A percentile compares a stretch with the other conserved stretches of the same genome.
These are phyloP conservation scores for Premnoplex brunnescens DNA, from an alignment of 2,797 vertebrate genomes.

Conservation along the genomic window DNA sequence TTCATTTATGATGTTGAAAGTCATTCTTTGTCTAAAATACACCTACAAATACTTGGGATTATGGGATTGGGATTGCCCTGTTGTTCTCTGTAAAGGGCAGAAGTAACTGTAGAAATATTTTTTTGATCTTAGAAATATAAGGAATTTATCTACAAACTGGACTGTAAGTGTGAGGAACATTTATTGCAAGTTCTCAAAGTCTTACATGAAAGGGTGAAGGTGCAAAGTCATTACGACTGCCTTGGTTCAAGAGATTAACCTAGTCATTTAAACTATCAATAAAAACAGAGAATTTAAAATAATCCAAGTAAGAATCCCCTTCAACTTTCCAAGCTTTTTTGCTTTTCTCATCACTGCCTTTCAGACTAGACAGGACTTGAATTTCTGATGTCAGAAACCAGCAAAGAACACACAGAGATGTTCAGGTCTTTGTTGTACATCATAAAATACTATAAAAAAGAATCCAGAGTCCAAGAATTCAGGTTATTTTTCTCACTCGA, in stretches of 20 bases:
- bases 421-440: not conserved
- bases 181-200: not conserved
- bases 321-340: slow-evolving; percentile 30
- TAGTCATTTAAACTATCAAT: slow-evolving; percentile 24
- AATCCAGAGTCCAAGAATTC: not conserved
- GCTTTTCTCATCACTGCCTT: not conserved
- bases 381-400: slow-evolving; percentile 18
- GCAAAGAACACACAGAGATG: slow-evolving; percentile 12
- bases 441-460: not conserved
- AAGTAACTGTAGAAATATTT: not conserved
- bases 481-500: not conserved
- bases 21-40: not conserved
- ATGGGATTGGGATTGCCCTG: not conserved
- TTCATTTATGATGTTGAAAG: not conserved
- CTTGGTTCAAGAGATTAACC: slow-evolving; percentile 45
- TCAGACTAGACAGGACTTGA: not conserved
- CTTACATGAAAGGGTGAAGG: slow-evolving; percentile 28
- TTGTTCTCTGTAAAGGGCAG: not conserved
- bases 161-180: not conserved
- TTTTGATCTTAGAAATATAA: not conserved
- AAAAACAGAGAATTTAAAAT: slow-evolving; percentile 26
- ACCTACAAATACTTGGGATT: not conserved
- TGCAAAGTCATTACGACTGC: slow-evolving; percentile 26
- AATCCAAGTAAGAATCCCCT: slow-evolving; percentile 45
- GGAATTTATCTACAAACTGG: not conserved